phyloP scores from a whole-genome alignment of 1,140 invertebrate genomes.

The Macrobrachium rosenbergii region DNA sequence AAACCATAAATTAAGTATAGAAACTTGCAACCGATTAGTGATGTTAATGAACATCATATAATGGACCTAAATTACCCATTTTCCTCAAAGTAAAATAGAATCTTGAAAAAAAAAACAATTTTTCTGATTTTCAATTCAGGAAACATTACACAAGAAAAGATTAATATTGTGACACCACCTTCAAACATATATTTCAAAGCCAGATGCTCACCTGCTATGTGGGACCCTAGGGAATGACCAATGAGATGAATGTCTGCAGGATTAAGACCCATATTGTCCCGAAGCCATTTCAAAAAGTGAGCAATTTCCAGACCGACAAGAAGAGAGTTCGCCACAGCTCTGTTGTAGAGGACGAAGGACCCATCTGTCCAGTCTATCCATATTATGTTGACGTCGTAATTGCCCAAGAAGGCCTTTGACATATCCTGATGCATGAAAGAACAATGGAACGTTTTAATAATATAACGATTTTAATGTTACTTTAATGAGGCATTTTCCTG shows the following conservation, averaged over 20 bases:
- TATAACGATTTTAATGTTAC: neutral
- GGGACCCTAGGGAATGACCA: conserved; percentile 42
- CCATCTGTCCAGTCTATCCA: conserved; percentile 47
- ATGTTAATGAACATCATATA: too few species aligned
- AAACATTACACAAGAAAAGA: neutral
- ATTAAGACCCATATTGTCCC: neutral
- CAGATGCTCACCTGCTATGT: conserved; percentile 20
- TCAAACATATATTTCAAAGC: neutral
- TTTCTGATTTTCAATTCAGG: too few species aligned
- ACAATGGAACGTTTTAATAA: neutral
- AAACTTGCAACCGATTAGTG: too few species aligned
- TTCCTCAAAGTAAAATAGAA: too few species aligned
- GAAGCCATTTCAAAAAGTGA: conserved; percentile 20
- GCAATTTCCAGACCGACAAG: conserved; percentile 21
- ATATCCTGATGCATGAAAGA: conserved; percentile 8
- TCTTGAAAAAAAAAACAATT: too few species aligned
- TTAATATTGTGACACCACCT: neutral
- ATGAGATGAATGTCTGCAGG: conserved; percentile 30
- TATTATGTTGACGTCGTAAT: conserved; percentile 31
- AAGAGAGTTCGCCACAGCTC: conserved; percentile 32
- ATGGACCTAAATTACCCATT: too few species aligned
- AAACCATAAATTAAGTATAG: too few species aligned
- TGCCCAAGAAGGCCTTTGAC: neutral
- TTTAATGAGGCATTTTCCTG: neutral
- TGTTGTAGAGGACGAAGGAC: conserved; percentile 18